Evolutionary conservation across 2,797 vertebrate genomes (phyloP).

Genomic region (Xenentodon cancila): DNA sequence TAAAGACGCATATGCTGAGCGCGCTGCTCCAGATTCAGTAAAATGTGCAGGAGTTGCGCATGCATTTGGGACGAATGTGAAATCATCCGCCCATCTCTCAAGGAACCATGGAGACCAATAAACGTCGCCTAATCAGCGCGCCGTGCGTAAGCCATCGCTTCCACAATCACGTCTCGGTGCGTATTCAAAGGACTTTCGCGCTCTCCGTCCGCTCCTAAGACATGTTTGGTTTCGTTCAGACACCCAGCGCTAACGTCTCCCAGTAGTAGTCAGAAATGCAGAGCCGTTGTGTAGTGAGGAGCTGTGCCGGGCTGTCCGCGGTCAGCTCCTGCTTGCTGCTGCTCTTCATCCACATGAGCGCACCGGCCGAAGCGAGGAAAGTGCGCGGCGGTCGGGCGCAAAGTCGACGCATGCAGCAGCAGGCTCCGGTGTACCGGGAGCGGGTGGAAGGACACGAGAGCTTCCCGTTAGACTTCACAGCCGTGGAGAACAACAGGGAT

Average conservation of each 20-base stretch:
- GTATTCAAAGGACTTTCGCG: conserved; percentile 19
- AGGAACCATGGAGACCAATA: conserved; percentile 45
- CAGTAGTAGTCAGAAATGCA: conserved; percentile 52
- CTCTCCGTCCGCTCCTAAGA: conserved; percentile 27
- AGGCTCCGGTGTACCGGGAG: conserved; percentile 61
- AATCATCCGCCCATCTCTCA: not conserved
- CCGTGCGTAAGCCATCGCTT: not conserved
- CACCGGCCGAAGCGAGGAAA: conserved; percentile 78
- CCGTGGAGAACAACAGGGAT: conserved; percentile 91
- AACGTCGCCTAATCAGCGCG: conserved; percentile 15
- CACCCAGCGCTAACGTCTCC: not conserved
- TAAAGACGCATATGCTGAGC: conserved; percentile 4
- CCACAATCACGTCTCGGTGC: conserved; percentile 10
- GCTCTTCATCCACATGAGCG: conserved; percentile 81
- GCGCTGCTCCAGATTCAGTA: conserved; percentile 7
- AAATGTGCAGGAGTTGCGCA: not conserved
- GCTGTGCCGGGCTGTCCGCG: conserved; percentile 33
- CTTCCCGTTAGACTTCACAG: conserved; percentile 91
- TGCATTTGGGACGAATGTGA: conserved; percentile 11
- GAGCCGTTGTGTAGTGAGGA: conserved; percentile 31
- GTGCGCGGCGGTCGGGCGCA: conserved; percentile 66
- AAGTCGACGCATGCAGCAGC: conserved; percentile 70
- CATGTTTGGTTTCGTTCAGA: conserved; percentile 25
- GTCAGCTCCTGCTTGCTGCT: conserved; percentile 73
- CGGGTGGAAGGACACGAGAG: conserved; percentile 84